Percentiles rank a stretch among this genome's conserved stretches.
Conservation (phyloP, 2,113 vertebrate genomes). For the Heterotilapia buettikoferi region DNA sequence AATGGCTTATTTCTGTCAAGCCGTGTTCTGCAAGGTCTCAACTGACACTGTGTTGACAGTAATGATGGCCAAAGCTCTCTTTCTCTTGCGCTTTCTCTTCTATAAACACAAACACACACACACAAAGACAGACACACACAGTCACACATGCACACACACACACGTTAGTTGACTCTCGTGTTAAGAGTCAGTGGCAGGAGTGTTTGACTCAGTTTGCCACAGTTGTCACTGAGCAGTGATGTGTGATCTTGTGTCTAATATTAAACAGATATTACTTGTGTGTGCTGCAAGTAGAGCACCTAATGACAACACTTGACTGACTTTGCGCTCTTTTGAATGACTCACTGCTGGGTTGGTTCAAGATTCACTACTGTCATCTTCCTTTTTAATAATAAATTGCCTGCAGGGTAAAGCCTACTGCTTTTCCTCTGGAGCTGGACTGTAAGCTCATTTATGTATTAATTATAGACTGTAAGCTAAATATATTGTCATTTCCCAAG, state of each 20-base stretch:
- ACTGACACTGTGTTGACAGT: constrained; percentile 29
- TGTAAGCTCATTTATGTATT: neutral
- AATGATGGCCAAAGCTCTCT: neutral
- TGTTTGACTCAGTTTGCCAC: neutral
- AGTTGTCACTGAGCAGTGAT: neutral
- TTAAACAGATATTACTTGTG: neutral
- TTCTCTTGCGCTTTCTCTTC: neutral
- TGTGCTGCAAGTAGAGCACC: neutral
- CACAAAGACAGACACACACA: neutral
- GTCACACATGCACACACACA: neutral
- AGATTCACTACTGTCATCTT: neutral
- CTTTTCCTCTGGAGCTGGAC: neutral
- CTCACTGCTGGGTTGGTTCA: neutral
- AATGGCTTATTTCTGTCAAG: neutral
- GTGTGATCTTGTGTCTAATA: neutral
- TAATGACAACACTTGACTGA: neutral
- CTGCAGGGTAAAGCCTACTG: neutral
- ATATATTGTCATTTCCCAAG: neutral
- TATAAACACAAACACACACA: neutral
- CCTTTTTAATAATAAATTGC: neutral
- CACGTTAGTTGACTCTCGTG: neutral
- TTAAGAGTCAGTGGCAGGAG: neutral
- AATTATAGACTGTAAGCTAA: neutral
- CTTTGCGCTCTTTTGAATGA: neutral
- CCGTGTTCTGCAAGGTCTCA: constrained; percentile 19